phyloP scores from a whole-genome alignment of 2,797 vertebrate genomes.

The Enteromius fasciolatus region DNA sequence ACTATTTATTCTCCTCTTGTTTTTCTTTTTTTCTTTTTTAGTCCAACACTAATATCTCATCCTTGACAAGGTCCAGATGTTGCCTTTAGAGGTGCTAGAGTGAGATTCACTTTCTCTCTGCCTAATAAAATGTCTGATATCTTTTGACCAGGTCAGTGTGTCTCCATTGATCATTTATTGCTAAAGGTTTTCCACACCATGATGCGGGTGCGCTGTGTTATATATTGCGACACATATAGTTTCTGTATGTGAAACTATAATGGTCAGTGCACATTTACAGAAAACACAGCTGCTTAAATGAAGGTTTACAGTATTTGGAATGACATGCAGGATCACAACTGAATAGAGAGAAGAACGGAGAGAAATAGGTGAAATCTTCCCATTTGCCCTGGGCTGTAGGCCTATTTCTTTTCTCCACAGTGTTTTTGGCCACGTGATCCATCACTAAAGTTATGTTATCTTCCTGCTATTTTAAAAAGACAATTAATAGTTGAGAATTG shows the following conservation, averaged over 20 bases:
- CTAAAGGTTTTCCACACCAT: slow-evolving; percentile 31
- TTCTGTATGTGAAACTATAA: background rate
- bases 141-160: slow-evolving; percentile 51
- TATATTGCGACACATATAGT: background rate
- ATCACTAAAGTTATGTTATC: slow-evolving; percentile 52
- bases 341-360: background rate
- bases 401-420: slow-evolving; percentile 27
- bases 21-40: slow-evolving; percentile 1
- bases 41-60: slow-evolving; percentile 52
- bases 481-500: slow-evolving; percentile 33
- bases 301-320: background rate
- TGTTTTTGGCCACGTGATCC: slow-evolving; percentile 43
- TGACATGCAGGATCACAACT: background rate
- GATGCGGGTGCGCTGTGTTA: background rate
- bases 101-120: slow-evolving; percentile 53
- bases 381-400: background rate
- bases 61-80: slow-evolving; percentile 65
- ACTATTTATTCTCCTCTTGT: slow-evolving; percentile 28
- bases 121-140: slow-evolving; percentile 52
- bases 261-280: background rate
- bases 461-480: slow-evolving; percentile 26
- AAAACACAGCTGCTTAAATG: background rate
- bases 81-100: slow-evolving; percentile 57
- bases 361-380: background rate
- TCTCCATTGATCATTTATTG: slow-evolving; percentile 50